Evolutionary conservation across 1,140 invertebrate genomes (phyloP).

Genomic region (Drosophila kohkoa): DNA sequence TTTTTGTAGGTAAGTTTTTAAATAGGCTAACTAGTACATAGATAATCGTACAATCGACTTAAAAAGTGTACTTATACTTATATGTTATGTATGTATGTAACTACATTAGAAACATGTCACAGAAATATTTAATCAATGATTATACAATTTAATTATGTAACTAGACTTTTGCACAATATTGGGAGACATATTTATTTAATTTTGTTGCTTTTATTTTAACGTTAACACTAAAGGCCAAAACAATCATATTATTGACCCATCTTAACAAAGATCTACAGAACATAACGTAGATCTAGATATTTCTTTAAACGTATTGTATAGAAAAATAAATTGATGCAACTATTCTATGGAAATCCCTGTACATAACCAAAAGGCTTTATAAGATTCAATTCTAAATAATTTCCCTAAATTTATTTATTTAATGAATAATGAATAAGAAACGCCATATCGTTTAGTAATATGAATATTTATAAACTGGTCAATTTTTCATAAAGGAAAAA

Average conservation of each 20-base stretch:
- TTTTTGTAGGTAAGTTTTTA: slow-evolving; percentile 21
- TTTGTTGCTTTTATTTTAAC: slow-evolving; percentile 16
- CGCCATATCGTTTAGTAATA: neutral
- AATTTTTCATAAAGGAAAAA: neutral
- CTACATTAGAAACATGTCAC: slow-evolving; percentile 33
- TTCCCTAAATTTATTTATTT: neutral
- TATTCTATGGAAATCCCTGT: slow-evolving; percentile 28
- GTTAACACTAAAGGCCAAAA: slow-evolving; percentile 40
- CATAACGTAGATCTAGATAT: slow-evolving; percentile 19
- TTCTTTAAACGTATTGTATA: slow-evolving; percentile 13
- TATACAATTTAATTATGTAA: slow-evolving; percentile 37
- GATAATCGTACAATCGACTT: slow-evolving; percentile 33
- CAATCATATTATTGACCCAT: slow-evolving; percentile 13
- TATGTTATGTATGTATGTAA: slow-evolving; percentile 21
- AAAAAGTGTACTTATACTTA: slow-evolving; percentile 22
- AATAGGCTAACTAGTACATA: slow-evolving; percentile 29
- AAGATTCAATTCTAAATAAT: neutral
- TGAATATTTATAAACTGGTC: slow-evolving; percentile 13
- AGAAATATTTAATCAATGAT: slow-evolving; percentile 32
- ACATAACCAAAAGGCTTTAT: slow-evolving; percentile 29
- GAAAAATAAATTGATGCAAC: slow-evolving; percentile 21
- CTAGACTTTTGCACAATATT: slow-evolving; percentile 25
- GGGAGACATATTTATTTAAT: slow-evolving; percentile 3
- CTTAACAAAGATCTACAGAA: slow-evolving; percentile 14
- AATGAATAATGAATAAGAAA: neutral